phyloP scores from a whole-genome alignment of 2,888 invertebrate genomes.

The Miltochrista miniata region DNA sequence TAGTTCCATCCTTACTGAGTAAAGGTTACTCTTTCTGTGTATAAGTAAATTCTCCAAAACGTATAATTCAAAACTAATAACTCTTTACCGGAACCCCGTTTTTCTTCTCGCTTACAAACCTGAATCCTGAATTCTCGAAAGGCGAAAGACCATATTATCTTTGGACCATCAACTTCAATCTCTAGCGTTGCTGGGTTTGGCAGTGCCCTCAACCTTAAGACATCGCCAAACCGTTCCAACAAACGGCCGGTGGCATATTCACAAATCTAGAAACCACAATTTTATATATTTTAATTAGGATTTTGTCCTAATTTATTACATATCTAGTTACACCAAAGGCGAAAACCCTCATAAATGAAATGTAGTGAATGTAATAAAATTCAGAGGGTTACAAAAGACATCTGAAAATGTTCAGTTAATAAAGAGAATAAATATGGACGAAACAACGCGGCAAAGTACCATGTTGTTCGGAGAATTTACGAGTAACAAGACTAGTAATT shows the following conservation, averaged over 20 bases:
- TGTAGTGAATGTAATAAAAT: constrained; percentile 12
- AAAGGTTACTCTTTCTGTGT: no score
- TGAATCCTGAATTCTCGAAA: no score
- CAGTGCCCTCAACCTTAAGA: no score
- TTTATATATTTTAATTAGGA: background rate
- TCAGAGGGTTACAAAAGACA: constrained; percentile 23
- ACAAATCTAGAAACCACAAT: background rate
- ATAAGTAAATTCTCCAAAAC: no score
- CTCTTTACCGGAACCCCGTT: no score
- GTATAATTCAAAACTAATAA: no score
- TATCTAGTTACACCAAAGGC: background rate
- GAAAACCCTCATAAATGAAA: background rate
- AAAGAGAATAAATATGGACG: constrained; percentile 22
- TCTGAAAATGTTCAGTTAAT: constrained; percentile 16
- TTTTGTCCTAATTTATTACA: background rate
- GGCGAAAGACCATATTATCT: no score
- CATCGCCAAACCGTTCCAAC: no score
- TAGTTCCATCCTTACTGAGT: no score
- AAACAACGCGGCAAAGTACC: constrained; percentile 31
- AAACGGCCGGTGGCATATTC: background rate
- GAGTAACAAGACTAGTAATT: constrained; percentile 37
- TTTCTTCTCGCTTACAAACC: no score
- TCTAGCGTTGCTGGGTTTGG: no score
- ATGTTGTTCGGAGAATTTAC: constrained; percentile 41
- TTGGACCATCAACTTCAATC: no score